A percentile compares a stretch with the other conserved stretches of the same genome.
These are phyloP conservation scores for Lagodon rhomboides DNA, from an alignment of 2,797 vertebrate species.

Conservation along the genomic window DNA sequence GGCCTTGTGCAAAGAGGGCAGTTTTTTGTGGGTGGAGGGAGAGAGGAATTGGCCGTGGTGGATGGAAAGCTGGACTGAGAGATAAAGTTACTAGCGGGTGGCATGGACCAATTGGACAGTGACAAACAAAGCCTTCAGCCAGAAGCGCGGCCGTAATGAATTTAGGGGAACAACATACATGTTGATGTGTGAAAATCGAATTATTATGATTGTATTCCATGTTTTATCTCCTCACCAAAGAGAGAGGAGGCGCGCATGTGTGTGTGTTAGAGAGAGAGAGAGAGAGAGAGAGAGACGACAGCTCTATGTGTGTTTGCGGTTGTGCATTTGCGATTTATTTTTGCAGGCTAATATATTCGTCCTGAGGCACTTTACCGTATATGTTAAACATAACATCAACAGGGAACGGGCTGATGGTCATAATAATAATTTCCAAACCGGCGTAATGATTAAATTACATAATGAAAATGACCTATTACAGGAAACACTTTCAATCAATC, in stretches of 20 bases:
- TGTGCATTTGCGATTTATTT: conserved; percentile 48
- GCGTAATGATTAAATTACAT: conserved; percentile 20
- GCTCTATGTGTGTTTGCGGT: conserved; percentile 31
- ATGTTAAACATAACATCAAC: conserved; percentile 19
- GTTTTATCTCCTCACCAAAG: conserved; percentile 59
- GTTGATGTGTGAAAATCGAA: conserved; percentile 79
- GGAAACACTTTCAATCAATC: conserved; percentile 2
- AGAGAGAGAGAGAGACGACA: not conserved
- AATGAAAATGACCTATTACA: conserved; percentile 22
- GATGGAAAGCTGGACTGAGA: conserved; percentile 82
- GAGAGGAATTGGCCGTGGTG: conserved; percentile 71
- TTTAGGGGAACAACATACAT: conserved; percentile 72
- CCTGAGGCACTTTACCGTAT: conserved; percentile 32
- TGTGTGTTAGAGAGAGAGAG: not conserved
- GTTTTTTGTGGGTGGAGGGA: conserved; percentile 69
- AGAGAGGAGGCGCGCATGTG: conserved; percentile 26
- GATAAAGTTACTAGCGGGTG: conserved; percentile 82
- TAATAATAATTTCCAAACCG: conserved; percentile 27
- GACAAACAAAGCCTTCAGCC: conserved; percentile 75
- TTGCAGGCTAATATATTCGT: conserved; percentile 37
- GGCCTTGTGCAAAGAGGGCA: conserved; percentile 73
- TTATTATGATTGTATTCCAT: conserved; percentile 67
- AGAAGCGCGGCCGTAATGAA: conserved; percentile 70
- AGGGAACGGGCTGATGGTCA: conserved; percentile 36
- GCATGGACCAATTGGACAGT: conserved; percentile 77